Evolutionary conservation across 2,797 vertebrate genomes (phyloP), one percentile per base, ranked within the genome.

Genomic region (Acanthurus leucopareius): DNA sequence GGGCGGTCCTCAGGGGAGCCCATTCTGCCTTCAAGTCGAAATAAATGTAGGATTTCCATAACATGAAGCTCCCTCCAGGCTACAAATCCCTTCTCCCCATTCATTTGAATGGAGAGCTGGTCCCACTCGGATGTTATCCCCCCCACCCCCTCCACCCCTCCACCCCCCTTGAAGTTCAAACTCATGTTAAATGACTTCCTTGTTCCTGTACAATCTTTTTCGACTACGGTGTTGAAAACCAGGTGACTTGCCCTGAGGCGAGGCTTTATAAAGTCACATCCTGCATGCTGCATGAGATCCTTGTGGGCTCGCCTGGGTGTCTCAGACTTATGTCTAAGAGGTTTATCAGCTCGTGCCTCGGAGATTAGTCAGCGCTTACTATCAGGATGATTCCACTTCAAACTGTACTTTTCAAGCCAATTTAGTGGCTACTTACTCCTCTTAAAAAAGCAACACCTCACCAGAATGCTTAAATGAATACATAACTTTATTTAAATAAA

Each of bases 401-500:
- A 83, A 90, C 63, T 59, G 73, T 20, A 74, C 56, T 69, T 88
- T 82, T 89, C 53, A 65, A 79, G 80, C 79, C 73, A 80, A 79
- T 76, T 84, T 44, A 20, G 20, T 3, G 48, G 83, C 71, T 8
- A 13, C 73, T 63, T 3, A 0, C 32, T 62, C 49, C 51, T 40
- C 40, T 74, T 16, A 25, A 54, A 71, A 51, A 62, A 4, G 17
- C 57, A 74, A 48, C 10, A 71, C 65, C 40, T 76, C 61, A 69
- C 42, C 70, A 79, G 68, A 77, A 20, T 63, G 63, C 42, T 89
- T 95, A 97, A 97, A 97, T 96, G 98, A 97, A 97, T 97, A 97
- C 97, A 97, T 97, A 98, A 97, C 97, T 99, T 99, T 99, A 99
- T 99, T 96, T 99, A 99, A 99, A 99, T 99, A 98, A 99, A 97